Evolutionary conservation across 2,797 vertebrate species (phyloP).

Genomic region (Melanotaenia trifasciata): DNA sequence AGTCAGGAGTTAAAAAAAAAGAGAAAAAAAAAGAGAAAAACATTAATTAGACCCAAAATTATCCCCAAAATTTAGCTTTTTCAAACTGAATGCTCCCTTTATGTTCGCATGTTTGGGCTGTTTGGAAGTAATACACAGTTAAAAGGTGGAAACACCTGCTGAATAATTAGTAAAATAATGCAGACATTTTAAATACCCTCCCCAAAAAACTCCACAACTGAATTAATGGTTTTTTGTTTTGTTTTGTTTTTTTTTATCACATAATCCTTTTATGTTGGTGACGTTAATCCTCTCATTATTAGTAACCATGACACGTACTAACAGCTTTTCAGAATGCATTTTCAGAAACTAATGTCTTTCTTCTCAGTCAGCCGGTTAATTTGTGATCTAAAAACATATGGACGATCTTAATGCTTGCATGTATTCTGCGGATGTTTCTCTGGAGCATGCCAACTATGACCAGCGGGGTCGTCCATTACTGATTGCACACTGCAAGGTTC

Average conservation of each 20-base stretch:
- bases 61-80: not conserved
- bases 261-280: constrained; percentile 59
- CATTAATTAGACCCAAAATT: not conserved
- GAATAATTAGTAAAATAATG: constrained; percentile 24
- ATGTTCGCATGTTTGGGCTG: not conserved
- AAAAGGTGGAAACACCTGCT: constrained; percentile 14
- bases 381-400: constrained; percentile 46
- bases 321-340: constrained; percentile 47
- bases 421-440: constrained; percentile 29
- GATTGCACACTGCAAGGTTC: constrained; percentile 18
- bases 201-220: constrained; percentile 22
- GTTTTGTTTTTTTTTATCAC: constrained; percentile 25
- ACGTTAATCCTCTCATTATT: constrained; percentile 71
- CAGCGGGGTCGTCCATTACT: constrained; percentile 44
- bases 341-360: constrained; percentile 32
- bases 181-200: constrained; percentile 33
- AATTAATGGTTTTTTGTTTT: constrained; percentile 30
- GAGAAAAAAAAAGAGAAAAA: not conserved
- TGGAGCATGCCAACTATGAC: constrained; percentile 32
- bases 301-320: constrained; percentile 43
- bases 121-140: not conserved
- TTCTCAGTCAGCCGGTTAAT: constrained; percentile 42
- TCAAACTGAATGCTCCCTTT: not conserved
- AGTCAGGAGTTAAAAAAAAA: not conserved
- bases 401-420: constrained; percentile 35